phyloP scores from a whole-genome alignment of 30 jellyfish, hydroid and myxozoan species.

The Aurelia aurita complex sp. Pacific region DNA sequence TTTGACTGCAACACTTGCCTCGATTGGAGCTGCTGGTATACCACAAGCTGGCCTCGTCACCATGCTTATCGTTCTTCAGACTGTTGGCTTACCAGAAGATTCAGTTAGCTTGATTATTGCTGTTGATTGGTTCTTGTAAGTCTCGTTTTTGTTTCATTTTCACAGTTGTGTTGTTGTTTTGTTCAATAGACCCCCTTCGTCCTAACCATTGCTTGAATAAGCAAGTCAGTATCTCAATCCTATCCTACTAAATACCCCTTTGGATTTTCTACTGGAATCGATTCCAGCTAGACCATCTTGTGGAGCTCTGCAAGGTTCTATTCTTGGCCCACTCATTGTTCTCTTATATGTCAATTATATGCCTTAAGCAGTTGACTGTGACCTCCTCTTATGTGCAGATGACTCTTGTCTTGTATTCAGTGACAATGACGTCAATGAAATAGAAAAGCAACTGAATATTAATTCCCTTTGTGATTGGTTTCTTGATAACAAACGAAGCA shows the following conservation, averaged over 20 bases:
- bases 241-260: neutral
- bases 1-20: slow-evolving; percentile 94
- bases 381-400: too few species aligned
- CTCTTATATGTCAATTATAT: too few species aligned
- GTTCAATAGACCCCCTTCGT: neutral
- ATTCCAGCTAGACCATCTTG: too few species aligned
- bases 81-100: slow-evolving; percentile 97
- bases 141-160: neutral
- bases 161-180: neutral
- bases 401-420: too few species aligned
- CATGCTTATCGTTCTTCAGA: slow-evolving; percentile 95
- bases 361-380: too few species aligned
- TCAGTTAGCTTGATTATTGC: slow-evolving; percentile 85
- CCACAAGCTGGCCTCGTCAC: slow-evolving; percentile 99
- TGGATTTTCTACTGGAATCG: too few species aligned
- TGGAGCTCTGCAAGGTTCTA: too few species aligned
- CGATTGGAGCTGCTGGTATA: slow-evolving; percentile 99
- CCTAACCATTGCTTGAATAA: neutral
- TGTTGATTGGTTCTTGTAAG: slow-evolving; percentile 97
- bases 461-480: too few species aligned
- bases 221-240: neutral
- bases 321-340: too few species aligned
- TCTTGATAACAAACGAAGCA: too few species aligned
- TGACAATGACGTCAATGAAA: too few species aligned
- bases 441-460: too few species aligned